Conservation (phyloP, 2,888 invertebrate species). For the Gastrophysa polygoni region DNA sequence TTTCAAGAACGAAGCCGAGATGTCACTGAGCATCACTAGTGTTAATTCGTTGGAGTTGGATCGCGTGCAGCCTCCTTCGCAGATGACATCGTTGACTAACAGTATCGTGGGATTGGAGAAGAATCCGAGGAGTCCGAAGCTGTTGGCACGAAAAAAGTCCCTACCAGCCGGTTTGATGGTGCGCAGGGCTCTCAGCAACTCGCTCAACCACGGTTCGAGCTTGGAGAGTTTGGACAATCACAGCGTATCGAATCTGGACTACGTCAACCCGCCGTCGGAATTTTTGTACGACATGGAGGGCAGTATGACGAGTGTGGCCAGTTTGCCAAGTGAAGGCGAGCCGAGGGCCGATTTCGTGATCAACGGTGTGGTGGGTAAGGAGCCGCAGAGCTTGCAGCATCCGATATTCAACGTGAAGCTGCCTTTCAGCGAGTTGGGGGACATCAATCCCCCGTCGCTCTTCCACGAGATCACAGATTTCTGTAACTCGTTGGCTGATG, state of each 20-base stretch:
- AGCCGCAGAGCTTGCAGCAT: conserved; percentile 33
- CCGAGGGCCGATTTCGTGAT: conserved; percentile 53
- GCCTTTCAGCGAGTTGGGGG: conserved; percentile 67
- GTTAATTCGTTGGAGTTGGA: conserved; percentile 72
- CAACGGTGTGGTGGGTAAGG: conserved; percentile 51
- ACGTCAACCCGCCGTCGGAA: conserved; percentile 82
- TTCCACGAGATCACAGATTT: conserved; percentile 73
- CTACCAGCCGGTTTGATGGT: conserved; percentile 75
- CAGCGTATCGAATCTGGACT: conserved; percentile 73
- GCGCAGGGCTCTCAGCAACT: conserved; percentile 70
- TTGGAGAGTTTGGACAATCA: conserved; percentile 69
- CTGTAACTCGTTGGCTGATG: conserved; percentile 58
- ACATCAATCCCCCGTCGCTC: conserved; percentile 72
- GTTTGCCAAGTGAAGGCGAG: conserved; percentile 73
- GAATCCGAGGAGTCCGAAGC: conserved; percentile 49
- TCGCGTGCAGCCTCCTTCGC: conserved; percentile 76
- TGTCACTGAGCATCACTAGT: conserved; percentile 69
- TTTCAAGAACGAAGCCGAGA: conserved; percentile 59
- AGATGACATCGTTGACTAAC: conserved; percentile 69
- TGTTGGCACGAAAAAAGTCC: conserved; percentile 64
- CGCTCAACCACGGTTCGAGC: conserved; percentile 56
- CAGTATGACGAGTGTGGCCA: conserved; percentile 84
- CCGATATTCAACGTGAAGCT: conserved; percentile 53
- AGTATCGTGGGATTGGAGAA: conserved; percentile 48
- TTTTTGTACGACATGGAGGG: conserved; percentile 77